Conservation (phyloP, 2,888 invertebrate species). For the Cactoblastis cactorum region DNA sequence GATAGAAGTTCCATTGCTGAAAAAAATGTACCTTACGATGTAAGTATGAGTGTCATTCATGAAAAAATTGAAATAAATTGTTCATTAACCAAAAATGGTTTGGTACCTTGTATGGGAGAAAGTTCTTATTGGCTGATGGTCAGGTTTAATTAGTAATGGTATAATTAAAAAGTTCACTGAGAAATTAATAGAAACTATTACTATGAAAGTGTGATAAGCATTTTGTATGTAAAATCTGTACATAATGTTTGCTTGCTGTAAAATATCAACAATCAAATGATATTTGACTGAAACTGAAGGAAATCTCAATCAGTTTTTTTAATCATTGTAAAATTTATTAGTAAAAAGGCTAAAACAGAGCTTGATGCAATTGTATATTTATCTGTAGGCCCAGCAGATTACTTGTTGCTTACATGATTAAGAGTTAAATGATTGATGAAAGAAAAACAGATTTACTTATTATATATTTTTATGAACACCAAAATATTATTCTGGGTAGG, state of each 20-base stretch:
- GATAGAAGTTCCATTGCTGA: slow-evolving; percentile 80
- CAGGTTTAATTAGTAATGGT: slow-evolving; percentile 35
- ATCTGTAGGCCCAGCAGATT: too few relatives aligned
- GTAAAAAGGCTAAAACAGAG: too few relatives aligned
- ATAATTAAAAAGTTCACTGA: slow-evolving; percentile 33
- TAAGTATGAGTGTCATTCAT: slow-evolving; percentile 52
- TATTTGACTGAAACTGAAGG: background rate
- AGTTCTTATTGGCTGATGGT: slow-evolving; percentile 26
- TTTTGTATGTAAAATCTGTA: background rate
- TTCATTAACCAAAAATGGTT: slow-evolving; percentile 33
- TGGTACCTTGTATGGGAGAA: slow-evolving; percentile 32
- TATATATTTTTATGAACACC: too few relatives aligned
- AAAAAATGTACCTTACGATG: slow-evolving; percentile 81
- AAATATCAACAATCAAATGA: background rate
- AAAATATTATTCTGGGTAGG: too few relatives aligned
- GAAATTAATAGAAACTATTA: slow-evolving; percentile 23
- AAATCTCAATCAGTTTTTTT: background rate
- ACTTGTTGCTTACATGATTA: too few relatives aligned
- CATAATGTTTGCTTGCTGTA: background rate
- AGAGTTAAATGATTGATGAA: too few relatives aligned
- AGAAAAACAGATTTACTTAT: too few relatives aligned
- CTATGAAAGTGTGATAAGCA: background rate
- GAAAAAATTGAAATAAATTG: slow-evolving; percentile 34
- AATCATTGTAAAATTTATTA: background rate
- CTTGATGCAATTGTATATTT: too few relatives aligned